A percentile compares a stretch with the other conserved stretches of the same genome.
Evolutionary conservation across 2,888 invertebrate species (phyloP).

Genomic region (Sialis lutaria): DNA sequence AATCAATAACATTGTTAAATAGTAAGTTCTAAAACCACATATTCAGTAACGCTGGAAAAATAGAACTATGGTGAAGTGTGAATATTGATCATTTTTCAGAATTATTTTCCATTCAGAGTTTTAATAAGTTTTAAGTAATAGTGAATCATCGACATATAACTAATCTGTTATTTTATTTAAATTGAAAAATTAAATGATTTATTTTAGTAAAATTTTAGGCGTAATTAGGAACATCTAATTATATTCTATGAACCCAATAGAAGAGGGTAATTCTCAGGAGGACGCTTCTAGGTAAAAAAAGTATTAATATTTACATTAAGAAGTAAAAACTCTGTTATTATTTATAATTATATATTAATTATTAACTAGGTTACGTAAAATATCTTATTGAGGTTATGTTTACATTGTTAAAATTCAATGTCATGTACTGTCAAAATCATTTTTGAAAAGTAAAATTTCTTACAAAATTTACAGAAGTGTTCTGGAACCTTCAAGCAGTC

Average conservation of each 20-base stretch:
- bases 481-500: constrained; percentile 25
- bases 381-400: constrained; percentile 5
- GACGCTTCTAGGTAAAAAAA: constrained; percentile 31
- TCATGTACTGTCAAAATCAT: constrained; percentile 5
- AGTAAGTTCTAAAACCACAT: too few relatives aligned
- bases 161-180: too few relatives aligned
- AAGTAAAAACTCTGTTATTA: neutral
- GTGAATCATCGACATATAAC: too few relatives aligned
- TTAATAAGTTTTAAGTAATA: too few relatives aligned
- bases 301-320: constrained; percentile 3
- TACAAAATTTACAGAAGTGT: constrained; percentile 16
- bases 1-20: too few relatives aligned
- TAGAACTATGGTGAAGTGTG: too few relatives aligned
- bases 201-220: too few relatives aligned
- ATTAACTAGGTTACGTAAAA: neutral
- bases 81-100: too few relatives aligned
- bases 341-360: neutral
- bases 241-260: constrained; percentile 27
- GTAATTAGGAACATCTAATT: too few relatives aligned
- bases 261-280: constrained; percentile 25
- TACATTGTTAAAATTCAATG: constrained; percentile 13
- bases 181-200: too few relatives aligned
- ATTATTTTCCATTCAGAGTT: too few relatives aligned
- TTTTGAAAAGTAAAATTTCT: neutral
- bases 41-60: too few relatives aligned